Evolutionary conservation across 2,113 vertebrate genomes (phyloP).

Genomic region (Carassius auratus): DNA sequence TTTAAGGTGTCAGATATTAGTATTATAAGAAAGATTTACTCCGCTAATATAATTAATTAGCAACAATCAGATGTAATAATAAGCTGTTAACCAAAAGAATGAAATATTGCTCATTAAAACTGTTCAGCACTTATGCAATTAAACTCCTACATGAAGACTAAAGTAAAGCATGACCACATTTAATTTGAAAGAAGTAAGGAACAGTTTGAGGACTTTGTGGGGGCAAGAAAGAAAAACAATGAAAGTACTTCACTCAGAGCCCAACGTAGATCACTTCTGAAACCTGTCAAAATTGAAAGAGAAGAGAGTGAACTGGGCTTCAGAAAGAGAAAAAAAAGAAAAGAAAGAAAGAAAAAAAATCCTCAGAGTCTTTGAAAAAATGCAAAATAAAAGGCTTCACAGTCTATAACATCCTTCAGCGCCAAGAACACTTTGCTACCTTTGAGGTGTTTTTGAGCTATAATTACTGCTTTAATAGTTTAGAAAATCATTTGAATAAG

Average conservation of each 20-base stretch:
- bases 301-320: constrained; percentile 23
- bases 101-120: not conserved
- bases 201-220: not conserved
- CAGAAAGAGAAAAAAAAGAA: not conserved
- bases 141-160: not conserved
- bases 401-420: constrained; percentile 29
- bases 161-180: not conserved
- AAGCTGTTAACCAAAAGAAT: not conserved
- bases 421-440: constrained; percentile 18
- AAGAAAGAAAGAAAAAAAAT: not conserved
- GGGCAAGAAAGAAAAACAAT: constrained; percentile 11
- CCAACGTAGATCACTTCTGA: not conserved
- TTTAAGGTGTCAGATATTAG: not conserved
- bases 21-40: not conserved
- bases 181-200: not conserved
- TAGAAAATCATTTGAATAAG: constrained; percentile 14
- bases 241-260: not conserved
- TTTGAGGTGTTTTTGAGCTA: constrained; percentile 24
- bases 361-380: not conserved
- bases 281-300: constrained; percentile 19
- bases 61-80: not conserved
- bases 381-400: constrained; percentile 11
- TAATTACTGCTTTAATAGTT: constrained; percentile 9
- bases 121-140: not conserved
- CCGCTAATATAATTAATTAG: not conserved